A percentile compares a stretch with the other conserved stretches of the same genome.
Conservation (phyloP, 2,888 invertebrate species). For the Brenthis ino region DNA sequence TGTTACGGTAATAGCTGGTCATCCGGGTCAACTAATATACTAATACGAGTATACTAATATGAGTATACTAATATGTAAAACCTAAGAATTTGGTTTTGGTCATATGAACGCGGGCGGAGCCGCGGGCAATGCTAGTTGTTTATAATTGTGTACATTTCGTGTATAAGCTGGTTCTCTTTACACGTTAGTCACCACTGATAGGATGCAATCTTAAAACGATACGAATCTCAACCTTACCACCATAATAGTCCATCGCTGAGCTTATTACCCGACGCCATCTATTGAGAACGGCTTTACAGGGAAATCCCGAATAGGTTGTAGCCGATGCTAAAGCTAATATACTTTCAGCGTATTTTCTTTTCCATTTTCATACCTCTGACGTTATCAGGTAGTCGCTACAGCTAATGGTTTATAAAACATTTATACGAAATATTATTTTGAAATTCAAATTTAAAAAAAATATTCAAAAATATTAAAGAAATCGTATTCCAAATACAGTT, state of each 20-base stretch:
- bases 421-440: conserved; percentile 17
- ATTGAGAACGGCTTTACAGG: conserved; percentile 80
- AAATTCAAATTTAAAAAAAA: conserved; percentile 15
- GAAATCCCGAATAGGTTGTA: conserved; percentile 78
- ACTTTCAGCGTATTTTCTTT: conserved; percentile 59
- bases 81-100: no score
- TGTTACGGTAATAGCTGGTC: no score
- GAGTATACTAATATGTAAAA: no score
- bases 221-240: conserved; percentile 70
- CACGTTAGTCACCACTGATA: conserved; percentile 69
- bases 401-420: conserved; percentile 37
- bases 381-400: conserved; percentile 46
- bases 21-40: no score
- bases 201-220: conserved; percentile 59
- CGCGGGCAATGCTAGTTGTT: conserved; percentile 41
- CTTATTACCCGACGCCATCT: conserved; percentile 79
- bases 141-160: conserved; percentile 58
- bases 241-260: conserved; percentile 78
- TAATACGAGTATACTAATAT: no score
- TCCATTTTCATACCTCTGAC: conserved; percentile 53
- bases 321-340: conserved; percentile 68
- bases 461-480: conserved; percentile 4
- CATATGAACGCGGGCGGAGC: no score
- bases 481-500: background rate
- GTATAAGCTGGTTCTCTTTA: conserved; percentile 55